These are phyloP conservation scores for Thunnus thynnus DNA, from an alignment of 2,113 vertebrate genomes.

Conservation along the genomic window DNA sequence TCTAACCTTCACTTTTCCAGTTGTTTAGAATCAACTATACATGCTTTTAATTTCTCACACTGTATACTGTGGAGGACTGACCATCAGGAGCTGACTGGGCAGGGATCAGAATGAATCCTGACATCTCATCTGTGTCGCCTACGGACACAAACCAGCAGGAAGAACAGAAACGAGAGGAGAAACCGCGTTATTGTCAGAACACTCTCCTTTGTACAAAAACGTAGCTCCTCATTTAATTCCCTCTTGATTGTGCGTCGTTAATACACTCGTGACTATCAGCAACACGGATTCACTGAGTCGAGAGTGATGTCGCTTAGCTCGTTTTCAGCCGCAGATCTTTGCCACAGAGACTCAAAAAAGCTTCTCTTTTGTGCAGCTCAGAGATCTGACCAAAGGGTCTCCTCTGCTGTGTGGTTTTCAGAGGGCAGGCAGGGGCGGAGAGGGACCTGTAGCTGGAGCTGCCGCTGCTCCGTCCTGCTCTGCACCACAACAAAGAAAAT, in stretches of 20 bases:
- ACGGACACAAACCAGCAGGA: background rate
- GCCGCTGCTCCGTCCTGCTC: slow-evolving; percentile 51
- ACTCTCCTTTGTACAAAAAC: background rate
- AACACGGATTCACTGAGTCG: background rate
- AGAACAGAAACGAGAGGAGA: background rate
- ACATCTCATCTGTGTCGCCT: background rate
- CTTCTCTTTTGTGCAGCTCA: slow-evolving; percentile 20
- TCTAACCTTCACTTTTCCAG: background rate
- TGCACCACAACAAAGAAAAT: slow-evolving; percentile 77
- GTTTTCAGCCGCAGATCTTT: slow-evolving; percentile 23
- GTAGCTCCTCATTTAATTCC: background rate
- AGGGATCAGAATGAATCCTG: slow-evolving; percentile 13
- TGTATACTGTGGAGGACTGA: background rate
- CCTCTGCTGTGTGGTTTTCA: slow-evolving; percentile 30
- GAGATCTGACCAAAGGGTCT: slow-evolving; percentile 44
- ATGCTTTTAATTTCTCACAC: background rate
- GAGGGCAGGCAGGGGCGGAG: slow-evolving; percentile 45
- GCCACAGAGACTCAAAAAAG: slow-evolving; percentile 23
- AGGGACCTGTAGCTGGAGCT: slow-evolving; percentile 67
- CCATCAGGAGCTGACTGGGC: background rate
- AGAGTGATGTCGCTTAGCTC: background rate
- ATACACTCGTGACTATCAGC: background rate
- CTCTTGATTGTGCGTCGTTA: background rate
- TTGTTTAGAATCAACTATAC: no score
- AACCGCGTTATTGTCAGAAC: background rate